Evolutionary conservation across 1,140 invertebrate species (phyloP).

Genomic region (Drosophila parvula): DNA sequence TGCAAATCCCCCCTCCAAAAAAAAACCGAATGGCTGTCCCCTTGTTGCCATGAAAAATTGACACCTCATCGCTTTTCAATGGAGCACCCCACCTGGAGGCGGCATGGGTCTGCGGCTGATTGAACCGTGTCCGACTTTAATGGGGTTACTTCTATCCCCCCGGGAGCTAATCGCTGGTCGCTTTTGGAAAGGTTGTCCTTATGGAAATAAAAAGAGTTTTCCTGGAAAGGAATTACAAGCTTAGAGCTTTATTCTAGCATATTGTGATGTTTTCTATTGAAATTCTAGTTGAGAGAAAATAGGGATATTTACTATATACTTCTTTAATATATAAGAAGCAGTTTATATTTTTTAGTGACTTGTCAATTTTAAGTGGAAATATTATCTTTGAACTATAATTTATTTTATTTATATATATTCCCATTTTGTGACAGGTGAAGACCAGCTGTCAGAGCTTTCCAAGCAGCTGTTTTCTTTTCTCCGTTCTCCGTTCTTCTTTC

Average conservation of each 20-base stretch:
- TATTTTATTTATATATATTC: neutral
- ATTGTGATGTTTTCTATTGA: neutral
- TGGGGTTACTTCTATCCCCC: conserved; percentile 22
- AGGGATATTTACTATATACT: neutral
- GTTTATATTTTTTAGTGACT: too few species aligned
- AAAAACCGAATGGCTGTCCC: conserved; percentile 18
- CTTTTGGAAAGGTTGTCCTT: conserved; percentile 2
- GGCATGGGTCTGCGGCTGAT: conserved; percentile 21
- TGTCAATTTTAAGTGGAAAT: neutral
- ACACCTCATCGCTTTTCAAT: conserved; percentile 77
- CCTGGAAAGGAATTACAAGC: too few species aligned
- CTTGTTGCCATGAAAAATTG: conserved; percentile 66
- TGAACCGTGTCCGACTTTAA: conserved; percentile 49
- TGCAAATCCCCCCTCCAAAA: conserved; percentile 63
- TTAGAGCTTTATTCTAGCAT: neutral
- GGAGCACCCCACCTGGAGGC: conserved; percentile 41
- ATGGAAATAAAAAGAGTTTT: neutral
- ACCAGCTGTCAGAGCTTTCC: conserved; percentile 34
- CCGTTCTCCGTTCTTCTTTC: conserved; percentile 6
- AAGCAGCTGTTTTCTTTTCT: conserved; percentile 21
- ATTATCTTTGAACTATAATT: too few species aligned
- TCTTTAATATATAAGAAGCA: neutral
- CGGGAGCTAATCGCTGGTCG: conserved; percentile 45
- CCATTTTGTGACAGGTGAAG: neutral
- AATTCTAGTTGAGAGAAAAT: neutral